These are phyloP conservation scores for Kryptolebias ocellatus DNA, from an alignment of 2,797 vertebrate species.

Conservation along the genomic window DNA sequence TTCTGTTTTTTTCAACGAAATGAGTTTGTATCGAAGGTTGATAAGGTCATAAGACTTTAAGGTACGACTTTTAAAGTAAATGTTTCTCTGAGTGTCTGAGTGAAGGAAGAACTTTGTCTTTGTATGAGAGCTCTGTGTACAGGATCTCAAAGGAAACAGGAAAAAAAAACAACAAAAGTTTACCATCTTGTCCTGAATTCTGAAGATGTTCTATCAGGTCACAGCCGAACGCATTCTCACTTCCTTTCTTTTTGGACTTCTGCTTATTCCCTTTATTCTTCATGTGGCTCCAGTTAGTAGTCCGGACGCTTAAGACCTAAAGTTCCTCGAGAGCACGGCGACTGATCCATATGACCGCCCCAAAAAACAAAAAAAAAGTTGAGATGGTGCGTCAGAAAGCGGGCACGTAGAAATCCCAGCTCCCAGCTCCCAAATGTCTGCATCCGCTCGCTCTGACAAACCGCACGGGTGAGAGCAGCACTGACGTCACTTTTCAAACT, in stretches of 20 bases:
- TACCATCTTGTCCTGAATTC: conserved; percentile 96
- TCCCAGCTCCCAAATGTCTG: conserved; percentile 69
- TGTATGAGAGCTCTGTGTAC: conserved; percentile 6
- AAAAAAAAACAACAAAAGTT: conserved; percentile 46
- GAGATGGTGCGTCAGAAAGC: conserved; percentile 47
- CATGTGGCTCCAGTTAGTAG: conserved; percentile 87
- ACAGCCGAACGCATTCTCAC: conserved; percentile 92
- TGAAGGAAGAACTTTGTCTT: neutral
- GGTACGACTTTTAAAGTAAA: neutral
- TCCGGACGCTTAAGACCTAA: conserved; percentile 70
- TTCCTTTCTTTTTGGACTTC: conserved; percentile 96
- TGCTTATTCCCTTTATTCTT: conserved; percentile 99
- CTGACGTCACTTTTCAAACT: conserved; percentile 75
- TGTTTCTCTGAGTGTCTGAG: neutral
- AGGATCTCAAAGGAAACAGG: conserved; percentile 25
- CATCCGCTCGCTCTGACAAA: conserved; percentile 79
- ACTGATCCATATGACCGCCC: conserved; percentile 72
- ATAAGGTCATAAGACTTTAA: conserved; percentile 17
- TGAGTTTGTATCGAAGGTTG: neutral
- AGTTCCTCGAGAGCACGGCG: conserved; percentile 51
- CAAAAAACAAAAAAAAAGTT: conserved; percentile 18
- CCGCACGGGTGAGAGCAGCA: conserved; percentile 70
- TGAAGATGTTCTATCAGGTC: conserved; percentile 96
- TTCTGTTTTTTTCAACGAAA: neutral
- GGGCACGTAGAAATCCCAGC: conserved; percentile 62